These are phyloP conservation scores for Fulica atra DNA, from an alignment of 2,113 vertebrate genomes.

Conservation along the genomic window DNA sequence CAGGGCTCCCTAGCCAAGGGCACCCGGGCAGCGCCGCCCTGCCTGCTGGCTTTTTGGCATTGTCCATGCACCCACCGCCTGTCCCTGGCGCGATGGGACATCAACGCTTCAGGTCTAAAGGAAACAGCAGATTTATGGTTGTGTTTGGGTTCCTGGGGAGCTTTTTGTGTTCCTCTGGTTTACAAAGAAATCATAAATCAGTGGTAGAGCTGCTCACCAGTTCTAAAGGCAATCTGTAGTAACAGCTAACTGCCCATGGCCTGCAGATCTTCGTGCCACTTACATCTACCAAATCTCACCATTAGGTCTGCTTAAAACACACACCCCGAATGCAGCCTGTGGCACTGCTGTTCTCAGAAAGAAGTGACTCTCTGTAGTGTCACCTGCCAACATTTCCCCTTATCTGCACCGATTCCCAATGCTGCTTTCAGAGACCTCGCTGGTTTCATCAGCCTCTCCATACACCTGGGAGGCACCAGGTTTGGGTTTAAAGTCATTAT, in stretches of 20 bases:
- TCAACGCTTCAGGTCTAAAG: not conserved
- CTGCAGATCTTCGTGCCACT: not conserved
- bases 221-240: not conserved
- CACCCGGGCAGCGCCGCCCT: not conserved
- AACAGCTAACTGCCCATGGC: not conserved
- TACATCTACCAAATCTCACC: not conserved
- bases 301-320: not conserved
- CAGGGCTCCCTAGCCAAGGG: not conserved
- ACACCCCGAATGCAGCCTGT: rapidly evolving
- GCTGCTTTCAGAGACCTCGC: not conserved
- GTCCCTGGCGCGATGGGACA: not conserved
- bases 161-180: not conserved
- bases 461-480: rapidly evolving
- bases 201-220: not conserved
- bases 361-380: not conserved
- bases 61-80: rapidly evolving
- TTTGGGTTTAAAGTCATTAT: not conserved
- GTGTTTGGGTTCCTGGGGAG: not conserved
- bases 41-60: not conserved
- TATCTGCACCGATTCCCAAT: not conserved
- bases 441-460: not conserved
- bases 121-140: not conserved
- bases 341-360: not conserved
- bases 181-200: not conserved
- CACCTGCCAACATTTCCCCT: not conserved